Evolutionary conservation across 2,113 vertebrate species (phyloP), one percentile per base, ranked within the genome.

Genomic region (Zootoca vivipara): DNA sequence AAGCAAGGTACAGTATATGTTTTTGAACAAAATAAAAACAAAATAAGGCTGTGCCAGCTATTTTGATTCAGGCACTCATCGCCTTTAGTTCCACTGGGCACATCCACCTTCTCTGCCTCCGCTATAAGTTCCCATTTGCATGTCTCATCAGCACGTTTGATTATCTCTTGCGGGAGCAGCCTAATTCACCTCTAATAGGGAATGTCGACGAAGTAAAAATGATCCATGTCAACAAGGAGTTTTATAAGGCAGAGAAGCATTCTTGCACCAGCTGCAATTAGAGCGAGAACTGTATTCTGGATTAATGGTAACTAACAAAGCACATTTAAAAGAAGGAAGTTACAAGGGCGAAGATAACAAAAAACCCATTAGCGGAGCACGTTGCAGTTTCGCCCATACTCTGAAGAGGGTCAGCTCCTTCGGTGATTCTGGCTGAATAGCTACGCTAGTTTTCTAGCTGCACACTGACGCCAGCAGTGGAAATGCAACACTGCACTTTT

Each of bases 311-410:
- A 85, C 72, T 92, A 90, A 89, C 62, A 58, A 52, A 6, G 7
- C 91, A 79, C n/a, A 75, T 74, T 94, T 74, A 83, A 64, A 90
- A 82, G 26, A 82, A 90, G 46, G 1, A 1, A 83, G 62, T 91
- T 89, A 72, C 90, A 95, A 93, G 91, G 89, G 75, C 91, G 90
- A 58, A 88, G 69, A 89, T 89, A 91, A 95, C 90, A 94, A 93
- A 94, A 91, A 67, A 38, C 64, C 79, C 73, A 83, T 72, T 92
- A 90, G 80, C 87, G 46, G 69, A 67, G 26, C 90, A n/a, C 26
- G 88, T 40, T 75, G 0, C 89, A 88, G 56, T 83, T 80, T 86
- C 1, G 18, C 62, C 93, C 84, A 87, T 88, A 86, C 73, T 91
- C 87, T 70, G 67, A 89, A 81, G 64, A 92, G 93, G 90, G 79